Percentiles rank a stretch among this genome's conserved stretches.
Conservation (phyloP, 2,113 vertebrate genomes). For the Catharus fuscescens region DNA sequence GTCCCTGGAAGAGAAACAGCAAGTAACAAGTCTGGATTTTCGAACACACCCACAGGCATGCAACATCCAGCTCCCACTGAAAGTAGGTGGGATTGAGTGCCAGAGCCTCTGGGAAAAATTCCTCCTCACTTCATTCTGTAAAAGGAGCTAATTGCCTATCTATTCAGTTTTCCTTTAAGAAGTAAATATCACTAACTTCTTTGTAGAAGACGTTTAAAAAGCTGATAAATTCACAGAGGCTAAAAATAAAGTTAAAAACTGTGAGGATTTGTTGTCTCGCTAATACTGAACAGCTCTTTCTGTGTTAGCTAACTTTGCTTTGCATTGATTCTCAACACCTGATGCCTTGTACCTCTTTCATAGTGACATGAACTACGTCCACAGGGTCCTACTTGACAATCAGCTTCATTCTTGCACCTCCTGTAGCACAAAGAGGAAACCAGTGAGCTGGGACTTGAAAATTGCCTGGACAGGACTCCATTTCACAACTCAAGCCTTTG, state of each 20-base stretch:
- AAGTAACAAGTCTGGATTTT: not conserved
- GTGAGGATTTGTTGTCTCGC: fast-evolving
- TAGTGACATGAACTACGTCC: fast-evolving
- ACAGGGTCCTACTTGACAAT: not conserved
- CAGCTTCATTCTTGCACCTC: not conserved
- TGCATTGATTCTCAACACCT: not conserved
- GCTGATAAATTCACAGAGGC: not conserved
- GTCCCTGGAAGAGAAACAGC: not conserved
- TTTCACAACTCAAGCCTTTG: not conserved
- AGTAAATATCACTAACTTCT: not conserved
- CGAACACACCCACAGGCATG: not conserved
- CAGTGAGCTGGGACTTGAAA: not conserved
- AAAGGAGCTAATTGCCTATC: not conserved
- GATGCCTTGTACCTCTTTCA: not conserved
- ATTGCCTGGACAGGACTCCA: not conserved
- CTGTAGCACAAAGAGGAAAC: not conserved
- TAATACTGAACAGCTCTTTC: not conserved
- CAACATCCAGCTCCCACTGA: not conserved
- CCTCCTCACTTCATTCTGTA: not conserved
- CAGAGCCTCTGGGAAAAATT: conserved; percentile 16
- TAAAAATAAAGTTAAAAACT: not conserved
- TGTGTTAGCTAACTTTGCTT: not conserved
- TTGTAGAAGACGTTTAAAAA: not conserved
- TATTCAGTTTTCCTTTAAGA: not conserved
- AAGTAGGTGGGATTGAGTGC: not conserved